Percentiles rank a stretch among this genome's conserved stretches.
phyloP scores from a whole-genome alignment of 1,140 invertebrate genomes.

The Aphelinus atriplicis region DNA sequence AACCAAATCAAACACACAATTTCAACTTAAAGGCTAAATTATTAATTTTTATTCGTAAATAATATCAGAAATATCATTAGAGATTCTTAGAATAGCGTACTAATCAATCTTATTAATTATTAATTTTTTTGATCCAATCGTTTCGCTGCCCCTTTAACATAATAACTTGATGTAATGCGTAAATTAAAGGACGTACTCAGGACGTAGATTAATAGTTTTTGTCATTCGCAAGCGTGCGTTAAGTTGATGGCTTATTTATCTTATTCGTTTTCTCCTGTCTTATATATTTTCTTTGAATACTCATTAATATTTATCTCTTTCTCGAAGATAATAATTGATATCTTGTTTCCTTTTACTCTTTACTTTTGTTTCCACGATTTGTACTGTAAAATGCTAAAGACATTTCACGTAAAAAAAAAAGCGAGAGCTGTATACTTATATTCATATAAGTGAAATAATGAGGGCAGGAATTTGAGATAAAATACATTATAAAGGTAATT shows the following conservation, averaged over 20 bases:
- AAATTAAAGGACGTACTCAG: conserved; percentile 10
- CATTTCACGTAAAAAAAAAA: conserved; percentile 39
- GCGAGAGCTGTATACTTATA: conserved; percentile 26
- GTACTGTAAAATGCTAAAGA: conserved; percentile 40
- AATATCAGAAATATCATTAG: conserved; percentile 27
- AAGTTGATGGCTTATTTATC: conserved; percentile 31
- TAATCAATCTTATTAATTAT: conserved; percentile 12
- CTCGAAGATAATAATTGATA: conserved; percentile 34
- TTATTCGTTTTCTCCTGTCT: conserved; percentile 30
- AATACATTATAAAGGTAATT: conserved; percentile 37
- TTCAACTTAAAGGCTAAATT: conserved; percentile 25
- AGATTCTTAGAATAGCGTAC: conserved; percentile 15
- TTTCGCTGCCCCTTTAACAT: conserved; percentile 28
- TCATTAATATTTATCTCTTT: conserved; percentile 27
- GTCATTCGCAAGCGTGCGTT: conserved; percentile 33
- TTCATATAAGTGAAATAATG: conserved; percentile 34
- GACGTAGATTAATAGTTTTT: conserved; percentile 18
- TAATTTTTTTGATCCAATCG: conserved; percentile 24
- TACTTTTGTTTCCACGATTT: conserved; percentile 31
- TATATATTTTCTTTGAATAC: conserved; percentile 36
- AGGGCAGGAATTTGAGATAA: conserved; percentile 5
- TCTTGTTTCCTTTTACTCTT: conserved; percentile 11
- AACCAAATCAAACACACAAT: conserved; percentile 26
- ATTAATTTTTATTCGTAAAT: conserved; percentile 22
- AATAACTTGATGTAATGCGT: conserved; percentile 20